Base-by-base conservation (phyloP, 2,888 invertebrate species). In the Parochlus steinenii region DNA sequence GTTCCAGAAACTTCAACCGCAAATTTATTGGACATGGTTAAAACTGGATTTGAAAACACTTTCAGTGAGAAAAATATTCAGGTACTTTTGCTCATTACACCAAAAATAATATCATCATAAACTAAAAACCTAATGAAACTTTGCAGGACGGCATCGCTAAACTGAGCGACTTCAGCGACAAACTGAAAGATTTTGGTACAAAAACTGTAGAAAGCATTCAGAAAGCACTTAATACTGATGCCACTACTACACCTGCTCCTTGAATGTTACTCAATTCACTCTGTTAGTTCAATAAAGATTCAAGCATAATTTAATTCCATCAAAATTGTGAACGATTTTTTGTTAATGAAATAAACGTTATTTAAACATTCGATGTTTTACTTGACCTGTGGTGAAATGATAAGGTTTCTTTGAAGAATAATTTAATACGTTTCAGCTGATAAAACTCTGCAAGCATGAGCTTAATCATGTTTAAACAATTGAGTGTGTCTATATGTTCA, bases 61-160 rank as follows among this genome's bases (percentile, higher is more conserved):
- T 36, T 36, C 24, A 36, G 36, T 10, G 36, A 36, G 15, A 15
- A 36, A n/a, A 36, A 36, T 18, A 36, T 36, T n/a, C n/a, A n/a
- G n/a, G n/a, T n/a, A n/a, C n/a, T n/a, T n/a, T n/a, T n/a, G n/a
- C n/a, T n/a, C n/a, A n/a, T n/a, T n/a, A n/a, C n/a, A n/a, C n/a
- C n/a, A n/a, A n/a, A n/a, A n/a, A n/a, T n/a, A n/a, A n/a, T n/a
- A n/a, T n/a, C n/a, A n/a, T n/a, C n/a, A n/a, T n/a, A n/a, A n/a
- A n/a, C n/a, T n/a, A n/a, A n/a, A n/a, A n/a, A n/a, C n/a, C n/a
- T n/a, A n/a, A n/a, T n/a, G n/a, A n/a, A n/a, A n/a, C n/a, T n/a
- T n/a, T n/a, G n/a, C 24, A 36, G 30, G 14, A 36, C 22, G 11
- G 28, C 22, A n/a, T n/a, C n/a, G n/a, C n/a, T n/a, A n/a, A n/a